Evolutionary conservation across 1,140 invertebrate species (phyloP).

Genomic region (Musca vetustissima): DNA sequence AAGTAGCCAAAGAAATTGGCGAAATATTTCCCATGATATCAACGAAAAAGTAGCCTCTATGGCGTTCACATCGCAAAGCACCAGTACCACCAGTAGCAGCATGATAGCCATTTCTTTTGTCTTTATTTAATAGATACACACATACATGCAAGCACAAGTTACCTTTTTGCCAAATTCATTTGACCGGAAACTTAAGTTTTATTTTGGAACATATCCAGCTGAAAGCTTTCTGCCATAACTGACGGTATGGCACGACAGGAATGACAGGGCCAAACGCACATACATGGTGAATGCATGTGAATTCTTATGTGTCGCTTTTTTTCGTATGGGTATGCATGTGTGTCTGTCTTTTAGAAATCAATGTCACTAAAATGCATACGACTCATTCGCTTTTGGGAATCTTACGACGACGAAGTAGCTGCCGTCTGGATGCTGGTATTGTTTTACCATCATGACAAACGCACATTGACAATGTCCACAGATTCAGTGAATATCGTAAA

Average conservation of each 20-base stretch:
- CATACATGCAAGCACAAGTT: slow-evolving; percentile 29
- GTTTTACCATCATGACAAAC: slow-evolving; percentile 1
- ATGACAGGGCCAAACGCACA: slow-evolving; percentile 29
- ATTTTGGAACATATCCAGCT: slow-evolving; percentile 48
- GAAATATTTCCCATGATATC: not conserved
- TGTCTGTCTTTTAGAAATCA: slow-evolving; percentile 37
- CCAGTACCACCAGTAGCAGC: too few species aligned
- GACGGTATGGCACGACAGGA: slow-evolving; percentile 12
- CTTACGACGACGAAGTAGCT: not conserved
- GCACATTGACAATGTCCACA: slow-evolving; percentile 16
- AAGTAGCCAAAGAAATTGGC: not conserved
- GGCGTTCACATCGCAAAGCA: not conserved
- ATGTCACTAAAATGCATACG: slow-evolving; percentile 48
- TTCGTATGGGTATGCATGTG: too few species aligned
- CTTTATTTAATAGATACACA: slow-evolving; percentile 25
- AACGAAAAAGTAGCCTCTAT: slow-evolving; percentile 1
- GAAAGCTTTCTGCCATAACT: slow-evolving; percentile 55
- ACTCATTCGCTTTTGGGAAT: not conserved
- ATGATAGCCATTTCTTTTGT: too few species aligned
- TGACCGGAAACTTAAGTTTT: slow-evolving; percentile 56
- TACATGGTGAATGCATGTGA: not conserved
- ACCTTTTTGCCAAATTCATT: slow-evolving; percentile 55
- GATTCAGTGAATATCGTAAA: slow-evolving; percentile 17
- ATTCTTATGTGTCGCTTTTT: not conserved
- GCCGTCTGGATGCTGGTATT: slow-evolving; percentile 27